phyloP scores from a whole-genome alignment of 2,113 vertebrate genomes.

The Bos javanicus region DNA sequence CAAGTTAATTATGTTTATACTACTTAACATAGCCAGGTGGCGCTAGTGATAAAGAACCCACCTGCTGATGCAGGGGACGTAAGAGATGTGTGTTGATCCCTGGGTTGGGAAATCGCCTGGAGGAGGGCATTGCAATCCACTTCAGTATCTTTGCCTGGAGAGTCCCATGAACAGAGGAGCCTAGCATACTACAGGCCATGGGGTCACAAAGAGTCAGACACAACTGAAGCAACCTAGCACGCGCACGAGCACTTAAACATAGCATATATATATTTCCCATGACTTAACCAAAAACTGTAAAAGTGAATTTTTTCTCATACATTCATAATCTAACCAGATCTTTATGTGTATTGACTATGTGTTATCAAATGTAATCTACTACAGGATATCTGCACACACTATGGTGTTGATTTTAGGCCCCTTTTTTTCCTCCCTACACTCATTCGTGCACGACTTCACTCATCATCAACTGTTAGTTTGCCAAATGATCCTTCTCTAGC shows the following conservation, averaged over 20 bases:
- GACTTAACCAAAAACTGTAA: slow-evolving; percentile 1
- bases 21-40: not conserved
- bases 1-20: slow-evolving; percentile 17
- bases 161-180: not conserved
- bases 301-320: not conserved
- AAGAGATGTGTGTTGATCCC: not conserved
- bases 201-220: not conserved
- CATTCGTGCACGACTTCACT: not conserved
- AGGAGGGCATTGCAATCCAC: not conserved
- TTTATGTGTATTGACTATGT: not conserved
- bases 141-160: not conserved
- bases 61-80: rapidly evolving
- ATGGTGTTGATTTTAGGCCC: not conserved
- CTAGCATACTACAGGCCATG: not conserved
- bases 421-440: not conserved
- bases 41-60: not conserved
- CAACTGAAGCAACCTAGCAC: not conserved
- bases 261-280: not conserved
- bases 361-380: not conserved
- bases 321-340: not conserved
- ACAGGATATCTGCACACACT: not conserved
- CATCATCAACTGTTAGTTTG: not conserved
- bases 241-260: not conserved
- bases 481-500: not conserved
- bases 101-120: not conserved